Base-by-base conservation (phyloP, 2,888 invertebrate species). In the Himalopsyche kuldschensis region DNA sequence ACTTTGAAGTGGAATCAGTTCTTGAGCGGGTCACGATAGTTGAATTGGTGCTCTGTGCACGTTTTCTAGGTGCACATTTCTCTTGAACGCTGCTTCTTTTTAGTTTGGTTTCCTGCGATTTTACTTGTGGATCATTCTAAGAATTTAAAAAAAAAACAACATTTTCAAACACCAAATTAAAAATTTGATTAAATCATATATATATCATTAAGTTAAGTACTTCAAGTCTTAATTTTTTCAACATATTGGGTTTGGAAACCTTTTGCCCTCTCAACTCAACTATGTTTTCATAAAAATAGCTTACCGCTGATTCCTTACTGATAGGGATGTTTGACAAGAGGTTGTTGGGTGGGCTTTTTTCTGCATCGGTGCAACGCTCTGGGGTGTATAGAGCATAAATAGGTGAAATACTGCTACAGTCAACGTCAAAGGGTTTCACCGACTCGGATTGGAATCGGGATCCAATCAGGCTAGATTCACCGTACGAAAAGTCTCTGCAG, bases 401-500 rank as follows among this genome's bases (percentile, higher is more conserved):
- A n/a, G 79, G 30, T 15, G 79, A 55, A 30, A 79, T 27, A 47
- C 41, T 79, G 46, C 24, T 79, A 4, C 47, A 48, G 31, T 79
- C 32, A n/a, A 55, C 20, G 55, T 55, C 55, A 24, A 55, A 55
- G 4, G 55, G 55, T 55, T 55, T 55, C 10, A 55, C 55, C 3
- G 55, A 20, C 24, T 55, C 55, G 20, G 55, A 24, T 24, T 55
- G 55, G 6, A 55, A 55, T 55, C 55, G 55, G 3, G 55, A 55
- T n/a, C 55, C 55, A 24, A 55, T 55, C 24, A 55, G 10, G 10
- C 55, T 63, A 4, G 84, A 48, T 55, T 86, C 86, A 31, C 86
- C 86, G 24, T 86, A 86, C 6, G 86, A 86, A 76, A 86, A 86
- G 46, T 86, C 86, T 79, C 86, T 79, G 78, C 86, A 86, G 31